Base-by-base conservation (phyloP, 2,113 vertebrate genomes). In the Nannobrachium achirus region DNA sequence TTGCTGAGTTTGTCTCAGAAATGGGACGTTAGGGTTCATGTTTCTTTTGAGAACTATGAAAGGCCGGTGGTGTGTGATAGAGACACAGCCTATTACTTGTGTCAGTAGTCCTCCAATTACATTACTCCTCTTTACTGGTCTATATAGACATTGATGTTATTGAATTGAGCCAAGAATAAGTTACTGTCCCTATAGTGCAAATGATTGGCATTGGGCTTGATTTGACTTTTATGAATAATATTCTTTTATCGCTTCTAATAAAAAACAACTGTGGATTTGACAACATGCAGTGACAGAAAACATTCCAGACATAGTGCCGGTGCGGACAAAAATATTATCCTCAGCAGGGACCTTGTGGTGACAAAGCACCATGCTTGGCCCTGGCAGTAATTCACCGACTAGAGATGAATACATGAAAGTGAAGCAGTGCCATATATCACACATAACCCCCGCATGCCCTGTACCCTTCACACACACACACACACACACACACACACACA, bases 371-470 rank as follows among this genome's bases (percentile, higher is more conserved):
- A 6, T 9, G 73, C 77, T 73, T 55, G 60, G 74, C 53, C 57
- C 53, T 66, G 70, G 78, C 81, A 76, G 73, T 87, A 76, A 88
- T 86, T 89, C 85, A 87, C 76, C 44, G 41, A 64, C 78, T 75
- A 67, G 25, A 72, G 69, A 86, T 80, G 82, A 89, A 89, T 85
- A 82, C 78, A 89, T 86, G 87, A 88, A 89, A 84, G 87, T 74
- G 69, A 89, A 86, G 71, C 70, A 82, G 45, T 52, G 63, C 79
- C 64, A 86, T 89, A 83, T 79, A 86, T 91, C 87, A 83, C 48
- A 4, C 20, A 16, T 20, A 7, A 16, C 8, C 33, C 9, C 40
- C 41, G 6, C 52, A 15, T 25, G 7, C 10, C 16, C 38, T 7
- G 55, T 46, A 33, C 25, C 25, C 25, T 33, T 4, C 25, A 25